phyloP scores from a whole-genome alignment of 2,888 invertebrate species.

The Dynastes tityus region DNA sequence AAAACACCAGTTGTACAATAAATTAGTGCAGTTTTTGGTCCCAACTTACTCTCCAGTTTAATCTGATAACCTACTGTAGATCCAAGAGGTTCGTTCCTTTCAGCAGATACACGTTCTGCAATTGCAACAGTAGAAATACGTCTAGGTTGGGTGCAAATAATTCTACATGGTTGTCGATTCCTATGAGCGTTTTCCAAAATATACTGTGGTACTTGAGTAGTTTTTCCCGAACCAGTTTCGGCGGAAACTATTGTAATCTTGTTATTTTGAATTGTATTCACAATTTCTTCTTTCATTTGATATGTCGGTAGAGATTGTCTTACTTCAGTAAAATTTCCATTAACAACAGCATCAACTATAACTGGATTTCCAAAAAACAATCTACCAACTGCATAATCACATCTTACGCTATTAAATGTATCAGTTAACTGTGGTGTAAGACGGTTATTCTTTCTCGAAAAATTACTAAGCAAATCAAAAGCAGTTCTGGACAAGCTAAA shows the following conservation, averaged over 20 bases:
- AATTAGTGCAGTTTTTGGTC: constrained; percentile 85
- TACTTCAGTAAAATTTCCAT: constrained; percentile 75
- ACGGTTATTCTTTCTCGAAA: constrained; percentile 23
- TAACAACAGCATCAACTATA: constrained; percentile 64
- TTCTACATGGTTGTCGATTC: constrained; percentile 79
- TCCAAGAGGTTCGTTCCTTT: constrained; percentile 74
- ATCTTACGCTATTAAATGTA: constrained; percentile 15
- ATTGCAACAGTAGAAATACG: constrained; percentile 92
- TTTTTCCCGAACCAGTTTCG: constrained; percentile 95
- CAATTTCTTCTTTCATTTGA: constrained; percentile 77
- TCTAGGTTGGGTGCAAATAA: constrained; percentile 95
- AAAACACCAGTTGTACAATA: constrained; percentile 95
- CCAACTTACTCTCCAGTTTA: constrained; percentile 88
- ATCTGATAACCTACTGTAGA: constrained; percentile 91
- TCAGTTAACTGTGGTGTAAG: constrained; percentile 19
- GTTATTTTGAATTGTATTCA: constrained; percentile 78
- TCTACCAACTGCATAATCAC: constrained; percentile 49
- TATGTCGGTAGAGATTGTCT: constrained; percentile 82
- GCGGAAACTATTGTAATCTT: constrained; percentile 82
- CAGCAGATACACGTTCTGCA: constrained; percentile 86
- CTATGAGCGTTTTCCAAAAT: constrained; percentile 84
- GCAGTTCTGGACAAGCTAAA: constrained; percentile 48
- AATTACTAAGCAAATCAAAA: constrained; percentile 36
- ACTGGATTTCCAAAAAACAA: constrained; percentile 49
- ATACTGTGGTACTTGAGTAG: constrained; percentile 96